These are phyloP conservation scores for Butorides virescens DNA, from an alignment of 2,113 vertebrate genomes.

Conservation along the genomic window DNA sequence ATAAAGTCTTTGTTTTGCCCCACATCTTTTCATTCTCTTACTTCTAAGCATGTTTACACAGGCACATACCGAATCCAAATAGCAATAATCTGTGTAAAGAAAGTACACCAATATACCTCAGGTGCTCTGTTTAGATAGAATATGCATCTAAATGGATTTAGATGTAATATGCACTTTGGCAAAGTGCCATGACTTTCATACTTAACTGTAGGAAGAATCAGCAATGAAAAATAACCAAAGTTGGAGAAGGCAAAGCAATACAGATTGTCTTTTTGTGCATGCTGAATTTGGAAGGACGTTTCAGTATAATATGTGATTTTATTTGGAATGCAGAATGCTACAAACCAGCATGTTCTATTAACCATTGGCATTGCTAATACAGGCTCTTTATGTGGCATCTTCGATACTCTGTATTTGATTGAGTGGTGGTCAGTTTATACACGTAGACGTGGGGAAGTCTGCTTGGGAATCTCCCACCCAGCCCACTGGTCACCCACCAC, in stretches of 20 bases:
- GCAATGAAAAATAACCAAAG: neutral
- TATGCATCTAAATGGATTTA: slow-evolving; percentile 5
- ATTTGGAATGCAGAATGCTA: neutral
- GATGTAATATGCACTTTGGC: neutral
- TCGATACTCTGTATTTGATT: neutral
- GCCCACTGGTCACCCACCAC: neutral
- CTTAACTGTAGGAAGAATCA: neutral
- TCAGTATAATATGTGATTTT: neutral
- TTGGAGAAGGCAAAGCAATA: neutral
- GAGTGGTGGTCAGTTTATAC: neutral
- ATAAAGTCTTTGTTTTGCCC: neutral
- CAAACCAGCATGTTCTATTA: neutral
- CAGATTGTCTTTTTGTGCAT: neutral
- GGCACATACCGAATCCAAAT: neutral
- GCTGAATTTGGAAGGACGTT: neutral
- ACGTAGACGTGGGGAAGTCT: accelerated
- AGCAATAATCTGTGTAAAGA: neutral
- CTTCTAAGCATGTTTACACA: neutral
- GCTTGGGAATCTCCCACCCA: neutral
- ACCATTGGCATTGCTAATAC: neutral
- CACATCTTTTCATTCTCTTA: neutral
- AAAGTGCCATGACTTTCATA: neutral
- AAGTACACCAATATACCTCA: neutral
- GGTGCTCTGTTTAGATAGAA: neutral
- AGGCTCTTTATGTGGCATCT: neutral